A percentile compares a stretch with the other conserved stretches of the same genome.
Evolutionary conservation across 2,888 invertebrate genomes (phyloP).

Genomic region (Tortricodes alternella): DNA sequence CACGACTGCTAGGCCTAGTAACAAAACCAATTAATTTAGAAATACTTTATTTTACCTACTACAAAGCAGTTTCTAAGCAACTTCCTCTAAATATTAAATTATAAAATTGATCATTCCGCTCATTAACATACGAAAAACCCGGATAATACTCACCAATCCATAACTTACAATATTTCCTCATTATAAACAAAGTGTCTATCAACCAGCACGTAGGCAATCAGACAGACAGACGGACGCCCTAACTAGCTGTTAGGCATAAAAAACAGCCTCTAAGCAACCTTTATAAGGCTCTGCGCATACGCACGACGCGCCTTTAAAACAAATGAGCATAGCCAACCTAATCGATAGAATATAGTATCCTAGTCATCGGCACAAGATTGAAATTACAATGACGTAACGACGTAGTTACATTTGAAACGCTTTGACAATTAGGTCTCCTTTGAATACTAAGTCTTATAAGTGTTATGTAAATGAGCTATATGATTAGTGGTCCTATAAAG

Average conservation of each 20-base stretch:
- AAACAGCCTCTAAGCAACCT: constrained; percentile 18
- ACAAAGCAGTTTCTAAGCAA: background rate
- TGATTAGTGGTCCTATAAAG: constrained; percentile 13
- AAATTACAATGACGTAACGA: background rate
- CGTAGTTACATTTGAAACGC: background rate
- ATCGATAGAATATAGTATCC: background rate
- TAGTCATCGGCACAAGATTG: background rate
- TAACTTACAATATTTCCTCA: constrained; percentile 2
- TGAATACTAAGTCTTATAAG: constrained; percentile 28
- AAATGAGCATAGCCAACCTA: background rate
- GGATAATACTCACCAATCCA: background rate
- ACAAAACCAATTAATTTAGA: no score
- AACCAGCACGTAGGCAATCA: constrained; percentile 48
- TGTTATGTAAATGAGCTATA: constrained; percentile 27
- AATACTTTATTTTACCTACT: no score
- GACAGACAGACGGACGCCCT: constrained; percentile 54
- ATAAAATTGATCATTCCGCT: background rate
- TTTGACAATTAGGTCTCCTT: constrained; percentile 19
- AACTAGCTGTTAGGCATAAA: constrained; percentile 37
- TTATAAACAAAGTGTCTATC: constrained; percentile 35
- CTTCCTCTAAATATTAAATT: background rate
- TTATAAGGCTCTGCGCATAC: constrained; percentile 17
- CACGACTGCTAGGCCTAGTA: no score
- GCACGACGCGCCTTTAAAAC: constrained; percentile 9
- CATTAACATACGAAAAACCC: background rate